phyloP scores from a whole-genome alignment of 1,140 invertebrate genomes.

The Idris sp. region DNA sequence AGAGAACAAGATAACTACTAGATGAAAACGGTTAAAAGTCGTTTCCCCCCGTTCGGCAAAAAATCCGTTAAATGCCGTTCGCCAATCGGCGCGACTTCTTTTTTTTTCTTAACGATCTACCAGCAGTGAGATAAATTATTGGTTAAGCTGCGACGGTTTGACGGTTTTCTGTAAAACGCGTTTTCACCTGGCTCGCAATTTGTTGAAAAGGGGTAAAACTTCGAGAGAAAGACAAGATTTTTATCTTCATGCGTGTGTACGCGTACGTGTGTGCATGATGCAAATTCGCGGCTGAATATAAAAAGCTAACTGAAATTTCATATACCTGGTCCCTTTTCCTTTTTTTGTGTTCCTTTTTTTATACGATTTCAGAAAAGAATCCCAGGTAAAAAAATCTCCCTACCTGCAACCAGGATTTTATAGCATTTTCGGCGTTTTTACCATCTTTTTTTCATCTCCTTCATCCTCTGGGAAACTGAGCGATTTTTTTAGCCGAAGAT shows the following conservation, averaged over 20 bases:
- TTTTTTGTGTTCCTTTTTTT: constrained; percentile 64
- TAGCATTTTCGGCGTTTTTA: constrained; percentile 61
- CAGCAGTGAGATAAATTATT: constrained; percentile 41
- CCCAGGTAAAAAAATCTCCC: constrained; percentile 68
- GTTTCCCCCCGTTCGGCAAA: constrained; percentile 27
- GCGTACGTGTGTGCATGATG: constrained; percentile 54
- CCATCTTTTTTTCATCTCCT: constrained; percentile 52
- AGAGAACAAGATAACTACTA: too few species aligned
- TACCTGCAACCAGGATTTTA: constrained; percentile 68
- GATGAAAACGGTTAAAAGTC: constrained; percentile 28
- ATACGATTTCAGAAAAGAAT: constrained; percentile 66
- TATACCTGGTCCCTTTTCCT: constrained; percentile 14
- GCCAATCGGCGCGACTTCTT: constrained; percentile 38
- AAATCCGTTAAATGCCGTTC: constrained; percentile 57
- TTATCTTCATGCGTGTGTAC: constrained; percentile 32
- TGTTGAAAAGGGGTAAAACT: constrained; percentile 20
- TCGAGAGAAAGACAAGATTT: constrained; percentile 17
- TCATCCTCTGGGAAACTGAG: constrained; percentile 68
- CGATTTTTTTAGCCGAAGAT: constrained; percentile 64
- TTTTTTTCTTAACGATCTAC: constrained; percentile 44
- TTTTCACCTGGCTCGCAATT: constrained; percentile 33
- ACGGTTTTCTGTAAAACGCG: constrained; percentile 50
- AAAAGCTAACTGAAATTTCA: constrained; percentile 64
- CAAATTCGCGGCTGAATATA: constrained; percentile 44
- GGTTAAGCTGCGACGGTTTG: too few species aligned